Evolutionary conservation across 2,113 vertebrate genomes (phyloP).

Genomic region (Xyliphius kryptos): DNA sequence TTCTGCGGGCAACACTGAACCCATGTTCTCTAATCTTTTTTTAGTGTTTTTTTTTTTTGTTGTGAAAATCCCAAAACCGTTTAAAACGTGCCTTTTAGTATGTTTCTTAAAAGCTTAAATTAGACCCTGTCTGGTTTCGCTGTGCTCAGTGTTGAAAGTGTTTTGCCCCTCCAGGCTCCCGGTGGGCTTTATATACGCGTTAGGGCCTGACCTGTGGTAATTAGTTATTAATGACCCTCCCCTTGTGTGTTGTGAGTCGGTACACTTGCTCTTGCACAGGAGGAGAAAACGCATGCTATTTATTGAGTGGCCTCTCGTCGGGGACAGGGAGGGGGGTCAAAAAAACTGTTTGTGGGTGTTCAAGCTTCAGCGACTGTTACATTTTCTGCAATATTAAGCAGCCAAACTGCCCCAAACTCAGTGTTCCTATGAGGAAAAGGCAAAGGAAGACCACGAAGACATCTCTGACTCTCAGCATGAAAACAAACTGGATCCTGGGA

Average conservation of each 20-base stretch:
- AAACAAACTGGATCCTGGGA: constrained; percentile 18
- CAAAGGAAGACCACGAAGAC: constrained; percentile 21
- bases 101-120: neutral
- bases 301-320: constrained; percentile 53
- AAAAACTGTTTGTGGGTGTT: constrained; percentile 23
- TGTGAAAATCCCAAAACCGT: neutral
- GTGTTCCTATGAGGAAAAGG: constrained; percentile 3
- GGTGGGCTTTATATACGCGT: constrained; percentile 71
- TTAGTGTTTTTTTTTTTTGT: neutral
- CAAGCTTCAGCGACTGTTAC: constrained; percentile 24
- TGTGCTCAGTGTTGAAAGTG: constrained; percentile 34
- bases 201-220: constrained; percentile 75
- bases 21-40: constrained; percentile 63
- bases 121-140: constrained; percentile 8
- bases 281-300: constrained; percentile 46
- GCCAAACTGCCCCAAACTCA: constrained; percentile 16
- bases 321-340: constrained; percentile 11
- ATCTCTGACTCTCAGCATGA: constrained; percentile 29
- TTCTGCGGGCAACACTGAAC: constrained; percentile 85
- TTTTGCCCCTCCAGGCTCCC: constrained; percentile 47
- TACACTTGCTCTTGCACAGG: constrained; percentile 64
- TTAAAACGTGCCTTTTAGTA: neutral
- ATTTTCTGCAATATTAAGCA: constrained; percentile 44
- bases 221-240: constrained; percentile 84
- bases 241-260: constrained; percentile 62